Base-by-base conservation (phyloP, 2,888 invertebrate genomes). In the Adelphocoris suturalis region DNA sequence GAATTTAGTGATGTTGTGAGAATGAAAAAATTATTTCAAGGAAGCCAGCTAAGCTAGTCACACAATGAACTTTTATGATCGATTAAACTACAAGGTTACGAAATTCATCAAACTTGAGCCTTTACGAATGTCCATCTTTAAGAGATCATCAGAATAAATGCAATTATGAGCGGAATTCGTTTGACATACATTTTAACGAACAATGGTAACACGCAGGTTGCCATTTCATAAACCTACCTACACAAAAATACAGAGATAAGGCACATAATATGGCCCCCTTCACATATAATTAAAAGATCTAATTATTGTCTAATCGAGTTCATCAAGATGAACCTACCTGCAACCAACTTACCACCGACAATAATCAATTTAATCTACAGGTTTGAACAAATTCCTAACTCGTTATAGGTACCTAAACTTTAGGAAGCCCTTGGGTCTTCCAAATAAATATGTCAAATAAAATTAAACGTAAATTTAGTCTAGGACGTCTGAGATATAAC, bases 131-230 rank as follows among this genome's bases (percentile, higher is more conserved):
- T n/a, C n/a, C 57, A n/a, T 57, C 14, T 0, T n/a, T n/a, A 57
- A 5, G 57, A 57, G 57, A 57, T 57, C 57, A 57, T 57, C 57
- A 57, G 57, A n/a, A 57, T 57, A 57, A 57, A 57, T 57, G 57
- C 57, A n/a, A 4, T 16, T 57, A 57, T 57, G 57, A 57, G 57
- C 57, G 19, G 19, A 57, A 16, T 57, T 57, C n/a, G 57, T 57
- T n/a, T n/a, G 19, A 57, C 57, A 57, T n/a, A 0, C 11, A 57
- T 57, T 57, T 57, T 7, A 57, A 57, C 57, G n/a, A 57, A 16
- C 1, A n/a, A n/a, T 57, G n/a, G 16, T n/a, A 57, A n/a, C 57
- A n/a, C 16, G 19, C 57, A 57, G 57, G 7, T 57, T n/a, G 19
- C 16, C 57, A n/a, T 57, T n/a, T 57, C 11, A 2, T 16, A n/a